Evolutionary conservation across 1,140 invertebrate species (phyloP).

Genomic region (Sycophaga agraensis): DNA sequence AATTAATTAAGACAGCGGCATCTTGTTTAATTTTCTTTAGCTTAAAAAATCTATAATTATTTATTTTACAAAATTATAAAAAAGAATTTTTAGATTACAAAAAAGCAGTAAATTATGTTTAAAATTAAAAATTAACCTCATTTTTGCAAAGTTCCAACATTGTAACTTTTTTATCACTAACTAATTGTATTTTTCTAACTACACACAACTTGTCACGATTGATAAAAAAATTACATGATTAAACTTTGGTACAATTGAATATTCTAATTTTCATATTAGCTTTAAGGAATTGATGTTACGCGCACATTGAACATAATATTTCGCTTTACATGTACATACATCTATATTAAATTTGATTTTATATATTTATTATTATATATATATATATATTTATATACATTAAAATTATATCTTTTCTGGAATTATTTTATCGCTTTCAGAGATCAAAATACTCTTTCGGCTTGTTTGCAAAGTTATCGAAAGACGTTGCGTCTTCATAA

Average conservation of each 20-base stretch:
- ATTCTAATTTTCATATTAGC: background rate
- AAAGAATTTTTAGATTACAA: background rate
- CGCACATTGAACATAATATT: slow-evolving; percentile 7
- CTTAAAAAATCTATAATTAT: background rate
- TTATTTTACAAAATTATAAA: background rate
- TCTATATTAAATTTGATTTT: no score
- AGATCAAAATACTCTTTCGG: slow-evolving; percentile 24
- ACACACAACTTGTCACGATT: background rate
- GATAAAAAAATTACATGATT: slow-evolving; percentile 23
- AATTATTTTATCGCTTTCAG: slow-evolving; percentile 20
- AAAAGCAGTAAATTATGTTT: background rate
- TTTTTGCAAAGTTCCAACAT: slow-evolving; percentile 8
- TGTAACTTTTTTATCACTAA: slow-evolving; percentile 17
- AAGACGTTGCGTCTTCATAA: slow-evolving; percentile 18
- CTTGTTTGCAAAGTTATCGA: slow-evolving; percentile 3
- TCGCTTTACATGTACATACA: slow-evolving; percentile 11
- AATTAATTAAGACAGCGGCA: no score
- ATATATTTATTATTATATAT: slow-evolving; percentile 5
- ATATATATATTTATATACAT: slow-evolving; percentile 18
- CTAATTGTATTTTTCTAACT: background rate
- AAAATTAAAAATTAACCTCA: background rate
- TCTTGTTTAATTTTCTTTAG: background rate
- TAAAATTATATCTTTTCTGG: slow-evolving; percentile 15
- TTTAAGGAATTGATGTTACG: no score
- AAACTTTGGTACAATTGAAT: slow-evolving; percentile 19